Evolutionary conservation across 2,113 vertebrate genomes (phyloP), one percentile per base, ranked within the genome.

Genomic region (Cryptotis parvus): DNA sequence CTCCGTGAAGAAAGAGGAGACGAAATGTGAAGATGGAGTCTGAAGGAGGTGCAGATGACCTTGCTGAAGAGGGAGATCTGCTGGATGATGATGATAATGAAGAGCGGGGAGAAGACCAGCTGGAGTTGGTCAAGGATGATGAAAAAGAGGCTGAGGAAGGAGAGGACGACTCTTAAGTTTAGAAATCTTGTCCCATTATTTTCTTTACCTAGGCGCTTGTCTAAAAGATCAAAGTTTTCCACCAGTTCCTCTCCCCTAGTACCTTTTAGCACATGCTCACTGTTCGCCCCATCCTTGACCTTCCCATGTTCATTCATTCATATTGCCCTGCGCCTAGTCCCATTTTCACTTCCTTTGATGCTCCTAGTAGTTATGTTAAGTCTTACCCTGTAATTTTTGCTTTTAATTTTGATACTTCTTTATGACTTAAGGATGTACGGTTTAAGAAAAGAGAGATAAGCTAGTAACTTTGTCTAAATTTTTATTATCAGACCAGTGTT

Each of bases 351-450:
- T 94, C 85, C 58, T 89, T 81, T 91, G 91, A 94, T 4, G 92
- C 93, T 91, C 94, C 93, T 75, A 77, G 90, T 96, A 96, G 94
- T 96, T 97, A 89, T 22, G 91, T 96, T 97, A 93, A 95, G 91
- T 94, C 93, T 96, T 88, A 75, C 75, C 95, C 88, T 96, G 95
- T 97, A 97, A 97, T 96, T 96, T 94, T 96, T 96, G 97, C 96
- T 97, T 92, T 97, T 97, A 95, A 96, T 97, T 97, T 98, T 98
- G 97, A 97, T 98, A 97, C 97, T 95, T 97, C 96, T 97, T 97
- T 96, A 96, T 93, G 96, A 97, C 96, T 98, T 97, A 97, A 96
- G 91, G 95, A 95, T 97, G 97, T 97, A 97, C 97, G 96, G 96
- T 97, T 97, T 97, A 58, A 58, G 55, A 58, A 49, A 49, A 49